These are phyloP conservation scores for Rattus norvegicus DNA, from an alignment of 2,113 vertebrate genomes.

Conservation along the genomic window DNA sequence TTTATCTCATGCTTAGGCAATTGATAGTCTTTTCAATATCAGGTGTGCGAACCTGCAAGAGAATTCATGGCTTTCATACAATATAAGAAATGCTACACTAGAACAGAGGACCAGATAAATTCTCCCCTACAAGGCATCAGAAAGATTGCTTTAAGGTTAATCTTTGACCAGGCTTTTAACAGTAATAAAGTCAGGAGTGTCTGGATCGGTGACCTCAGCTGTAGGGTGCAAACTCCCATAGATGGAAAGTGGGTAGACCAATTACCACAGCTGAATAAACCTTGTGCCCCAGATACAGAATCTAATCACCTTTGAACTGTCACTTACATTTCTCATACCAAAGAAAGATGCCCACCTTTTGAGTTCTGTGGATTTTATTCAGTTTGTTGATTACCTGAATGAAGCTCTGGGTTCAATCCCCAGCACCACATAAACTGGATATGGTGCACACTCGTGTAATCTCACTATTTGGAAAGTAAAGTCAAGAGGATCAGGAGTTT, in stretches of 20 bases:
- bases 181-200: neutral
- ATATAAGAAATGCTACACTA: neutral
- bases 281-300: neutral
- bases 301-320: neutral
- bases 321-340: neutral
- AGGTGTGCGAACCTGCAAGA: neutral
- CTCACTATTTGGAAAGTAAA: neutral
- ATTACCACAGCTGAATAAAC: neutral
- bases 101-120: neutral
- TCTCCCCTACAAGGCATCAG: neutral
- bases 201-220: neutral
- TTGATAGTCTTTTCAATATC: neutral
- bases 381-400: neutral
- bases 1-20: neutral
- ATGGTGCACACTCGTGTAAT: neutral
- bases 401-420: neutral
- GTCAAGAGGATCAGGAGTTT: neutral
- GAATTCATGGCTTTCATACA: constrained; percentile 2
- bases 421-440: neutral
- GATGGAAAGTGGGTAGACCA: neutral
- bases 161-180: constrained; percentile 24
- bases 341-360: neutral
- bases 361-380: neutral
- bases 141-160: constrained; percentile 25
- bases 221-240: neutral